Conservation (phyloP, 2,888 invertebrate species). For the Leptopilina syphax region DNA sequence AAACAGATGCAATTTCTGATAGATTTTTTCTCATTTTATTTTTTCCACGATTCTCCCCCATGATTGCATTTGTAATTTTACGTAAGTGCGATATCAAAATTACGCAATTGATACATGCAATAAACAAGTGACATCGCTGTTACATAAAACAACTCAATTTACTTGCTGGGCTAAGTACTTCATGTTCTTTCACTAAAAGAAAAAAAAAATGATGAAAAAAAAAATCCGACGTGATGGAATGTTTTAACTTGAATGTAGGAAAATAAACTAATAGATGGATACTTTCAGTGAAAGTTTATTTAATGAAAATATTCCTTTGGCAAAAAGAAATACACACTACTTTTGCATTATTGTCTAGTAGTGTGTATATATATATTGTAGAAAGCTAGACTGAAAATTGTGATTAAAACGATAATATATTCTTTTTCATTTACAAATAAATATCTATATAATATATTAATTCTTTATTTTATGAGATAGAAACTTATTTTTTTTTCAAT, state of each 20-base stretch:
- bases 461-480: slow-evolving; percentile 1
- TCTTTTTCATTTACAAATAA: slow-evolving; percentile 21
- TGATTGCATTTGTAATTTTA: slow-evolving; percentile 6
- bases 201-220: not conserved
- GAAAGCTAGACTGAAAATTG: slow-evolving; percentile 22
- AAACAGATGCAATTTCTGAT: not conserved
- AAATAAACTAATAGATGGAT: slow-evolving; percentile 27
- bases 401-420: slow-evolving; percentile 9
- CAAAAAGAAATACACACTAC: slow-evolving; percentile 11
- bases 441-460: not conserved
- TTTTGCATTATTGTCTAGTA: slow-evolving; percentile 1
- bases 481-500: not conserved
- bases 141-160: slow-evolving; percentile 25
- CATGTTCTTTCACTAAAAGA: slow-evolving; percentile 21
- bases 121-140: slow-evolving; percentile 29
- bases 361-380: not conserved
- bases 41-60: not conserved
- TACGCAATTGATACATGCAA: slow-evolving; percentile 34
- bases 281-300: slow-evolving; percentile 37
- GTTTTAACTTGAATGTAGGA: slow-evolving; percentile 16
- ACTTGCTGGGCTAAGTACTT: slow-evolving; percentile 26
- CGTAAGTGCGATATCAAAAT: slow-evolving; percentile 20
- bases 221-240: slow-evolving; percentile 12
- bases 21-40: slow-evolving; percentile 3
- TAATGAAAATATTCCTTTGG: not conserved